Evolutionary conservation across 2,113 vertebrate genomes (phyloP), one percentile per base, ranked within the genome.

Genomic region (Edolisoma coerulescens): DNA sequence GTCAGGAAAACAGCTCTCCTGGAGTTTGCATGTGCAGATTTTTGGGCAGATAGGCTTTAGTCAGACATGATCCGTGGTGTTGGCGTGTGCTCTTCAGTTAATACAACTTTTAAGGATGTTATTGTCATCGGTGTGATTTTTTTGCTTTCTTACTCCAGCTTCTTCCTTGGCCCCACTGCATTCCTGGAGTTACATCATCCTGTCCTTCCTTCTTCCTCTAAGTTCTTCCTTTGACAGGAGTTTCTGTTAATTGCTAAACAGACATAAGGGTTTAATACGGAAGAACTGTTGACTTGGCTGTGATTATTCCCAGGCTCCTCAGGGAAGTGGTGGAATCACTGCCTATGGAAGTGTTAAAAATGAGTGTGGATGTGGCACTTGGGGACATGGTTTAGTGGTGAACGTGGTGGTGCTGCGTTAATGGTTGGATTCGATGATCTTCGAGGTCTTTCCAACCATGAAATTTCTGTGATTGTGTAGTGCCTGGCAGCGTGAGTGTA

Each of bases 161-260:
- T 28, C 42, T 53, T 63, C 75, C 63, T 92, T 6, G 2, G 44
- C 57, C 27, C 41, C 42, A 2, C 59, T 69, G 50, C 71, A 88
- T 65, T 88, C 45, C 35, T 74, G 71, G 44, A 80, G 75, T 74
- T 64, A 27, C 45, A 24, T 89, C 73, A 57, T 80, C 39, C 47
- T 77, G n/a, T 49, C 50, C 63, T 79, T 89, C 39, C 57, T 78
- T 76, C 50, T 83, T 77, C 74, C 56, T 88, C 68, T 1, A 19
- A 74, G n/a, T 65, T 87, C 76, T 87, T 92, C 41, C 54, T 85
- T 71, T 69, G 71, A 45, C n/a, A 53, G 23, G 60, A 54, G 37
- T 65, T 86, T 82, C 75, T 90, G 8, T 83, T 85, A 53, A 75
- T n/a, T 60, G 27, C 28, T 88, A 83, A 80, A 54, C 83, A 88